These are phyloP conservation scores for Panthera uncia DNA, from an alignment of 2,113 vertebrate species.

Conservation along the genomic window DNA sequence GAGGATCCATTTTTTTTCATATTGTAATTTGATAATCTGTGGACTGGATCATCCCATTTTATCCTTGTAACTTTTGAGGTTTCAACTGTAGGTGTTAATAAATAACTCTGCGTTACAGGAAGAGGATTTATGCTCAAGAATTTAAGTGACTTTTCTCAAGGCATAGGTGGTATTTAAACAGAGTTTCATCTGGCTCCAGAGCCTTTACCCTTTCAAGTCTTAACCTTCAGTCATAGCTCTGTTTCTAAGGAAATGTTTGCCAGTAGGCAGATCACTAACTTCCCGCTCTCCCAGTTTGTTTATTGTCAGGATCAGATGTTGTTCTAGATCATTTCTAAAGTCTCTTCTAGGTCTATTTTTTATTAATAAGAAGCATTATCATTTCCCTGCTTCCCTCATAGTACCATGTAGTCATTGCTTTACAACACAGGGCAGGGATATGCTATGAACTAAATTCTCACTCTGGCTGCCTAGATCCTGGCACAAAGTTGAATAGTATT, in stretches of 20 bases:
- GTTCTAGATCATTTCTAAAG: background rate
- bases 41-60: background rate
- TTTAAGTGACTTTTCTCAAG: background rate
- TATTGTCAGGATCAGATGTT: background rate
- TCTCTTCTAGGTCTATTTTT: background rate
- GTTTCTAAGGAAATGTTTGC: background rate
- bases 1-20: background rate
- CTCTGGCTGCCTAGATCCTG: background rate
- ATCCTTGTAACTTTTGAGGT: background rate
- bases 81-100: background rate
- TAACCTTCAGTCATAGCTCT: background rate
- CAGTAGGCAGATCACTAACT: background rate
- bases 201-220: background rate
- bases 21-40: background rate
- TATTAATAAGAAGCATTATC: background rate
- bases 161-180: background rate
- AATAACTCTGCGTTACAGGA: background rate
- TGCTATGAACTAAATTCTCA: slow-evolving; percentile 22
- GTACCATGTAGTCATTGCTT: background rate
- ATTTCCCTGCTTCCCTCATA: background rate
- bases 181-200: background rate
- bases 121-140: background rate
- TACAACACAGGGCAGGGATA: background rate
- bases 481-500: background rate
- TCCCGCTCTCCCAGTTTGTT: background rate